Base-by-base conservation (phyloP, 2,113 vertebrate species). In the Elaphurus davidianus region DNA sequence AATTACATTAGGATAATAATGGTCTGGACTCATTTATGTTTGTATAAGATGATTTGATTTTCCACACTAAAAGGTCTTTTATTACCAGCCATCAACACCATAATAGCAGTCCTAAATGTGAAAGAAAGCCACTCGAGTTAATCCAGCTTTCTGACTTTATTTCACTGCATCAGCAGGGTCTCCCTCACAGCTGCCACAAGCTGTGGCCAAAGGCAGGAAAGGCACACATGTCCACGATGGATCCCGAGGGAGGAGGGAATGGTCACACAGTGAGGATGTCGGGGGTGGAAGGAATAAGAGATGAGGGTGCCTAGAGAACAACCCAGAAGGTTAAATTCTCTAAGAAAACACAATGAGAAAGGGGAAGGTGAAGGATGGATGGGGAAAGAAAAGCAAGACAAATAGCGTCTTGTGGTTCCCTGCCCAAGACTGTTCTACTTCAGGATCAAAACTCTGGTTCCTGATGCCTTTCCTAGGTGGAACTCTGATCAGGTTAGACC, bases 21-120 rank as follows among this genome's bases (percentile, higher is more conserved):
- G 1, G 62, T 84, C 96, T 81, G 33, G 96, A 96, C 1, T 30
- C 98, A 94, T 95, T 97, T 83, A 23, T 92, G 43, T 98, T 98
- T 97, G 87, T 62, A 25, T 97, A 97, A 97, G 98, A 94, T 98
- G 97, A 98, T 99, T 97, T 98, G 96, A 99, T 99, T 98, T 98
- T 90, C 96, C 76, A 89, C 97, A 92, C 97, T 98, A 97, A 98
- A 98, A 98, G 96, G 60, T 96, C 95, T 98, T 98, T 99, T 92
- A 98, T 99, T 98, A 94, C 96, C 97, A 97, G 91, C 93, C 96
- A 98, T 45, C 95, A 93, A 95, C 96, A 96, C 95, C 78, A 36
- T 96, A 99, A 98, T 60, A 98, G 76, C 97, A 98, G 94, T 92
- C 67, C 90, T 94, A 94, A 97, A 97, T 10, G 62, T 90, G 94